Evolutionary conservation across 2,797 vertebrate species (phyloP), one percentile per base, ranked within the genome.

Genomic region (Parotocinclus haroldoi): DNA sequence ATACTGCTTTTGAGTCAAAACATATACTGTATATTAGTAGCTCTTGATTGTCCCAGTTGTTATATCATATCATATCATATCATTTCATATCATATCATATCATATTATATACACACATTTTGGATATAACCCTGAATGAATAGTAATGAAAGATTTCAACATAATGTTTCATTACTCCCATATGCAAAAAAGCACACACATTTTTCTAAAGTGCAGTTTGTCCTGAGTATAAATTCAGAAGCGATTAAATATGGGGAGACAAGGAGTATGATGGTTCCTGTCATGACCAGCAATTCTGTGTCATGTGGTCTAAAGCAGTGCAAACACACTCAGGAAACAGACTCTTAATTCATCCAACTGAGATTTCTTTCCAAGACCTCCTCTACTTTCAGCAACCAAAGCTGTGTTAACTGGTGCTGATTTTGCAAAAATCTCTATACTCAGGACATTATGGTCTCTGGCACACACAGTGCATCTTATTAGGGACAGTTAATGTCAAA

Each of bases 351-450:
- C 53, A 58, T 53, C 39, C 11, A 9, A 46, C 37, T 3, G 12
- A 62, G n/a, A 19, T 62, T n/a, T 8, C 17, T n/a, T 54, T 49
- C 10, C 3, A 46, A 49, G 44, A 50, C n/a, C 38, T 36, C 39
- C 16, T 11, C 17, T 46, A 37, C 55, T n/a, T 38, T 1, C 45
- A 61, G 5, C 14, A 37, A 70, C 46, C 13, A 4, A 52, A 27
- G 51, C 60, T 58, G 49, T 42, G 46, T 52, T 62, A 65, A 63
- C 52, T 58, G 69, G 37, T 49, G 58, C 62, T 67, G 16, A 37
- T 58, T 65, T 72, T 58, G 16, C 40, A 58, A 62, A 44, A 14
- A 19, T 51, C 17, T 59, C 49, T 39, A 44, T 45, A 50, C 45
- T 46, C 7, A 53, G 37, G 17, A 36, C 49, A 55, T 55, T 76